A percentile compares a stretch with the other conserved stretches of the same genome.
phyloP scores from a whole-genome alignment of 2,113 vertebrate genomes.

The Podocnemis expansa region DNA sequence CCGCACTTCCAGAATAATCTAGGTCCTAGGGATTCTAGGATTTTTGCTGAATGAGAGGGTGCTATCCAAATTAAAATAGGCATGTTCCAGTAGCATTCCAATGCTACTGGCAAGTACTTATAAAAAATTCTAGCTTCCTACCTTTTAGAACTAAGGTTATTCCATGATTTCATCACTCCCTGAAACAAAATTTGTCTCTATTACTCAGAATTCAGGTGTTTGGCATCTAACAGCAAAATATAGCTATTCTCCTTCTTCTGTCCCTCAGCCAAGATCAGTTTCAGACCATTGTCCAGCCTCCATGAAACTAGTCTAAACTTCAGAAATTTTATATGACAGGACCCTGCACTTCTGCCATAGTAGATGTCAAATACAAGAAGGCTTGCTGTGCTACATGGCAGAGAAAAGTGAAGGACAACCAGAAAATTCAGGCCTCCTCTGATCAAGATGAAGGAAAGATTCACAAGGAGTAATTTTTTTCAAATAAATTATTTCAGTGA shows the following conservation, averaged over 20 bases:
- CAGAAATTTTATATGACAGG: not conserved
- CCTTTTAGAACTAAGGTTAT: not conserved
- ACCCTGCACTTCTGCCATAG: not conserved
- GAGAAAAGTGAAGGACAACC: not conserved
- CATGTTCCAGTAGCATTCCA: not conserved
- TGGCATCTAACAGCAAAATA: not conserved
- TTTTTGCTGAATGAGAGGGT: not conserved
- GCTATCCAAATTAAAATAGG: not conserved
- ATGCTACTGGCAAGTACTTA: not conserved
- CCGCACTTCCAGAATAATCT: not conserved
- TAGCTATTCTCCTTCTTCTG: not conserved
- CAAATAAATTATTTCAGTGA: not conserved
- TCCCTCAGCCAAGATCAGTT: not conserved
- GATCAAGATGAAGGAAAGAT: not conserved
- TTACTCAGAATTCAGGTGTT: not conserved
- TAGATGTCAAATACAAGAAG: not conserved
- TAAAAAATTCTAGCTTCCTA: not conserved
- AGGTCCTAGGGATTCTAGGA: no score
- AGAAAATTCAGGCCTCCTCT: not conserved
- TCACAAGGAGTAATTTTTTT: not conserved
- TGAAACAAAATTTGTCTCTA: not conserved
- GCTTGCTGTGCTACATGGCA: not conserved
- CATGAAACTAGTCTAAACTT: not conserved
- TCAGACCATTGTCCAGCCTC: not conserved
- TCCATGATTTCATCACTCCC: not conserved